Percentiles rank a stretch among this genome's conserved stretches.
These are phyloP conservation scores for Tiaroga cobitis DNA, from an alignment of 2,797 vertebrate species.

Conservation along the genomic window DNA sequence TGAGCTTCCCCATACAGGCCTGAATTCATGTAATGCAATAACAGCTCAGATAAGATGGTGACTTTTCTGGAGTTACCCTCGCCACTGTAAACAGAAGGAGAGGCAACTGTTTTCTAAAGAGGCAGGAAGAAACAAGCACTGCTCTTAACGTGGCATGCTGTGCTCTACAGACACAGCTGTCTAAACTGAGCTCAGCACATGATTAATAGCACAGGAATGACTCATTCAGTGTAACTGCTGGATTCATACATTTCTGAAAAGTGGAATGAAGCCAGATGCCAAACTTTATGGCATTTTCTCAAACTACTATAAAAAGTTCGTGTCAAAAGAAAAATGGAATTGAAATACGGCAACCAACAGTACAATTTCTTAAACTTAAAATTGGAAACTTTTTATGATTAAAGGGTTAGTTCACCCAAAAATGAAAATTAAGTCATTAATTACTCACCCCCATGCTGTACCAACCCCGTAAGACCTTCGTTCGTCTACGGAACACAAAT, in stretches of 20 bases:
- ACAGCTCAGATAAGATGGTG: slow-evolving; percentile 33
- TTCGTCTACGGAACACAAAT: too few species aligned
- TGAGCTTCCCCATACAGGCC: not conserved
- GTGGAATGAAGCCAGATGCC: slow-evolving; percentile 53
- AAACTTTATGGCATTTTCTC: slow-evolving; percentile 44
- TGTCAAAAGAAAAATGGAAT: not conserved
- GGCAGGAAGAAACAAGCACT: slow-evolving; percentile 39
- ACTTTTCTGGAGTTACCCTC: slow-evolving; percentile 28
- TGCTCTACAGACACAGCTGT: slow-evolving; percentile 54
- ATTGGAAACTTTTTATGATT: not conserved
- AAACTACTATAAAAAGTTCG: slow-evolving; percentile 49
- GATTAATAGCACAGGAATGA: slow-evolving; percentile 71
- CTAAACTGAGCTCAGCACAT: slow-evolving; percentile 65
- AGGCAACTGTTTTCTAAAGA: slow-evolving; percentile 51
- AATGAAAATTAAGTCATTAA: too few species aligned
- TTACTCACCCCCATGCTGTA: too few species aligned
- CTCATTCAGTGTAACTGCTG: slow-evolving; percentile 69
- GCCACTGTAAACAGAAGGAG: slow-evolving; percentile 26
- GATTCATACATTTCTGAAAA: slow-evolving; percentile 54
- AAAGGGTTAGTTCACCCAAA: too few species aligned
- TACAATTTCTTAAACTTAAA: not conserved
- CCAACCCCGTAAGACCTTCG: too few species aligned
- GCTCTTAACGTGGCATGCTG: slow-evolving; percentile 49
- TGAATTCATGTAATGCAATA: slow-evolving; percentile 13
- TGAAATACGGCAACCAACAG: not conserved